Evolutionary conservation across 2,797 vertebrate species (phyloP), one percentile per base, ranked within the genome.

Genomic region (Mastacembelus armatus): DNA sequence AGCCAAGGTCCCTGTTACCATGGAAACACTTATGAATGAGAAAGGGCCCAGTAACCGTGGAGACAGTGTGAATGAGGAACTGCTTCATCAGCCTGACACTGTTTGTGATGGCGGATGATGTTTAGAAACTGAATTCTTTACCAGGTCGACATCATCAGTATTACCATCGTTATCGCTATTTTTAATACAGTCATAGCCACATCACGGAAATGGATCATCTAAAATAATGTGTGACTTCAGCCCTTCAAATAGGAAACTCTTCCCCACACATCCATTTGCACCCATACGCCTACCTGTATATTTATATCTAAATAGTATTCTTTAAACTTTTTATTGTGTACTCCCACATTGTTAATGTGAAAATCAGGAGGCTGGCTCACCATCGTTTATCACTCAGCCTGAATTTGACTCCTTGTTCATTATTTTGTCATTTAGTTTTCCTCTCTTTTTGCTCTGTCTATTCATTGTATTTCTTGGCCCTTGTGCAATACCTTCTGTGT

Each of bases 21-120:
- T 94, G 94, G 95, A 91, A 95, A 96, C 94, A 87, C 88, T 92
- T 94, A 94, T 96, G 95, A 97, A 96, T 96, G 95, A 95, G 93
- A 94, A 91, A 81, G 86, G 90, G 59, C 86, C 88, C 89, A 78
- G 95, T 95, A 95, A 94, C 95, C 90, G 89, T 93, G 94, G 93
- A 92, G 94, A 96, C 92, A 68, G 92, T 86, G 88, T 95, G 94
- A 96, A 95, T 94, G 94, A 94, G 93, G 93, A 93, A 92, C 91
- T 90, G 93, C 91, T 81, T 88, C 59, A 90, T 94, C 93, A 89
- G 91, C 86, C 87, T 87, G 89, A 92, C 78, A 88, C 92, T 73
- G 74, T 85, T 83, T 85, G 90, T 91, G 90, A 90, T 82, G 80
- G 76, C 45, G 43, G 78, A 78, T 62, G 78, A 72, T 78, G 51